Evolutionary conservation across 2,888 invertebrate genomes (phyloP).

Genomic region (Eupithecia tripunctaria): DNA sequence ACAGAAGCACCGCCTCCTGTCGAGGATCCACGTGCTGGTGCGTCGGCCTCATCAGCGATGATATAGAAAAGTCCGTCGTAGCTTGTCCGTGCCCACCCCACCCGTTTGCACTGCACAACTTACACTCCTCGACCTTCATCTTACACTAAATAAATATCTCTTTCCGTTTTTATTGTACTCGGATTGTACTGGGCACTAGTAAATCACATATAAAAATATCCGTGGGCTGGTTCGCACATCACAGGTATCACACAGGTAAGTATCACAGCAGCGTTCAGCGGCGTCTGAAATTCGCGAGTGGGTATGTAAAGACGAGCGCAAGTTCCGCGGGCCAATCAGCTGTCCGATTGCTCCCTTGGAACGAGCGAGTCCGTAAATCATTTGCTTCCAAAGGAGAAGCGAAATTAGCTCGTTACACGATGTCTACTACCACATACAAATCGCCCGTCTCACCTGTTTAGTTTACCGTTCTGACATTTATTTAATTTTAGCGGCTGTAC

Average conservation of each 20-base stretch:
- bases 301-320: slow-evolving; percentile 43
- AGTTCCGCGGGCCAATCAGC: slow-evolving; percentile 38
- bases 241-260: slow-evolving; percentile 64
- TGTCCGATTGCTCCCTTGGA: slow-evolving; percentile 39
- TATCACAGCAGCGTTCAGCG: slow-evolving; percentile 81
- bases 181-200: slow-evolving; percentile 84
- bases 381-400: slow-evolving; percentile 47
- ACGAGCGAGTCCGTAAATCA: slow-evolving; percentile 46
- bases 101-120: slow-evolving; percentile 78
- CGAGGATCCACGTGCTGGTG: slow-evolving; percentile 71
- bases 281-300: slow-evolving; percentile 63
- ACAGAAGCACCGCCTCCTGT: slow-evolving; percentile 78
- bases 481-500: slow-evolving; percentile 45
- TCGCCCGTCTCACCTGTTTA: slow-evolving; percentile 54
- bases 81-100: slow-evolving; percentile 70
- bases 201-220: slow-evolving; percentile 85
- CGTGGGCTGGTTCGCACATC: slow-evolving; percentile 78
- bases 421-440: slow-evolving; percentile 60
- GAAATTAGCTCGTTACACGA: slow-evolving; percentile 52
- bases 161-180: slow-evolving; percentile 84
- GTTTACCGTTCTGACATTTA: slow-evolving; percentile 49
- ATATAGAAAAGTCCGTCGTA: slow-evolving; percentile 80
- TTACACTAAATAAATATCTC: slow-evolving; percentile 57
- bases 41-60: slow-evolving; percentile 78
- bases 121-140: slow-evolving; percentile 81